Conservation (phyloP, 2,113 vertebrate species). For the Rhea americana region DNA sequence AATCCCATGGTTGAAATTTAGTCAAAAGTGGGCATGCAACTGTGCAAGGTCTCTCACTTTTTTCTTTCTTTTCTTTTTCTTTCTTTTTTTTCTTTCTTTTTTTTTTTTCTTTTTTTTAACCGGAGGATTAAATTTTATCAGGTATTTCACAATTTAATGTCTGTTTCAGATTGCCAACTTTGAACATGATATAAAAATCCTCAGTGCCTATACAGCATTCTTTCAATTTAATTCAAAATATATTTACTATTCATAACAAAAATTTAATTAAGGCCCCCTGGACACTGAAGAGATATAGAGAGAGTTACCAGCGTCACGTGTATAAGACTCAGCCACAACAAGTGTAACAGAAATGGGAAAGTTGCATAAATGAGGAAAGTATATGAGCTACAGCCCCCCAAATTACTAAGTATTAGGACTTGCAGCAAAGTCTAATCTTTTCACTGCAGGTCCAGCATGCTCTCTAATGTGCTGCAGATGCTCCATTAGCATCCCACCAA, state of each 20-base stretch:
- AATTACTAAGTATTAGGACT: not conserved
- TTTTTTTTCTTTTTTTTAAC: not conserved
- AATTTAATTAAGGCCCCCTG: not conserved
- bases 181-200: not conserved
- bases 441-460: not conserved
- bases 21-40: not conserved
- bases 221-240: constrained; percentile 24
- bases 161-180: not conserved
- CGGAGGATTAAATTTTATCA: not conserved
- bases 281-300: not conserved
- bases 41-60: too few relatives aligned
- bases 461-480: not conserved
- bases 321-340: not conserved
- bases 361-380: not conserved
- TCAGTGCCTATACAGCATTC: not conserved
- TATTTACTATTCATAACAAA: not conserved
- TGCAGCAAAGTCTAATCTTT: not conserved
- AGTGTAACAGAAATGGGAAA: not conserved
- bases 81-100: too few relatives aligned
- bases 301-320: not conserved
- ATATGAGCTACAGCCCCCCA: not conserved
- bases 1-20: not conserved
- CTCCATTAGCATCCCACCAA: not conserved
- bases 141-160: not conserved
- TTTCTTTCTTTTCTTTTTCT: too few relatives aligned